Percentiles rank a stretch among this genome's conserved stretches.
Conservation (phyloP, 92 coral and sea anemone species). For the Palythoa grandis region DNA sequence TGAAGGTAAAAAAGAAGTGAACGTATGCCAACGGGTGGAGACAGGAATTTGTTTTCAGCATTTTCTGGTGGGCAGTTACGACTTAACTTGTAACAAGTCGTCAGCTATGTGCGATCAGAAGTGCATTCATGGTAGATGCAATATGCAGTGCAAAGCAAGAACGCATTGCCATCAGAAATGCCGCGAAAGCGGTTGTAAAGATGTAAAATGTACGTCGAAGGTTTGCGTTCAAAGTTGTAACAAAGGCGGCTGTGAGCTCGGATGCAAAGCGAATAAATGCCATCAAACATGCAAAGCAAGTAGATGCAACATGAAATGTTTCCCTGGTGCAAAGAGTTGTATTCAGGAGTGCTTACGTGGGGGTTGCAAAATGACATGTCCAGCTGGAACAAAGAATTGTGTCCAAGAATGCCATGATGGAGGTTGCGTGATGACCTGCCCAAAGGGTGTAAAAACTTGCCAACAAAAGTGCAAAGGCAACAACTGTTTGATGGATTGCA, state of each 20-base stretch:
- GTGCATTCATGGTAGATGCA: slow-evolving; percentile 66
- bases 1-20: background rate
- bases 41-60: slow-evolving; percentile 34
- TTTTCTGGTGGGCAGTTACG: slow-evolving; percentile 27
- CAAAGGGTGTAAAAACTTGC: slow-evolving; percentile 72
- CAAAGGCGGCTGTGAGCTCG: slow-evolving; percentile 56
- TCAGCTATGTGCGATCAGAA: slow-evolving; percentile 45
- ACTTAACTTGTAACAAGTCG: slow-evolving; percentile 7
- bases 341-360: slow-evolving; percentile 32
- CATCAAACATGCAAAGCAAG: slow-evolving; percentile 66
- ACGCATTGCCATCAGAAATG: slow-evolving; percentile 39
- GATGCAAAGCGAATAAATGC: slow-evolving; percentile 50
- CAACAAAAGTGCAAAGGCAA: slow-evolving; percentile 73
- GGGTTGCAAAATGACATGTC: slow-evolving; percentile 46
- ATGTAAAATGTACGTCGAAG: slow-evolving; percentile 36
- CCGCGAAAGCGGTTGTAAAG: slow-evolving; percentile 20
- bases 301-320: slow-evolving; percentile 53
- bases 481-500: slow-evolving; percentile 73
- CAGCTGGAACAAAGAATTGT: slow-evolving; percentile 36
- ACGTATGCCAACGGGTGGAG: background rate
- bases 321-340: slow-evolving; percentile 40
- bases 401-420: slow-evolving; percentile 60
- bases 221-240: slow-evolving; percentile 63
- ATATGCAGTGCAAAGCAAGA: slow-evolving; percentile 57
- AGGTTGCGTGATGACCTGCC: slow-evolving; percentile 77